phyloP scores from a whole-genome alignment of 2,113 vertebrate genomes.

The Amblyornis subalaris region DNA sequence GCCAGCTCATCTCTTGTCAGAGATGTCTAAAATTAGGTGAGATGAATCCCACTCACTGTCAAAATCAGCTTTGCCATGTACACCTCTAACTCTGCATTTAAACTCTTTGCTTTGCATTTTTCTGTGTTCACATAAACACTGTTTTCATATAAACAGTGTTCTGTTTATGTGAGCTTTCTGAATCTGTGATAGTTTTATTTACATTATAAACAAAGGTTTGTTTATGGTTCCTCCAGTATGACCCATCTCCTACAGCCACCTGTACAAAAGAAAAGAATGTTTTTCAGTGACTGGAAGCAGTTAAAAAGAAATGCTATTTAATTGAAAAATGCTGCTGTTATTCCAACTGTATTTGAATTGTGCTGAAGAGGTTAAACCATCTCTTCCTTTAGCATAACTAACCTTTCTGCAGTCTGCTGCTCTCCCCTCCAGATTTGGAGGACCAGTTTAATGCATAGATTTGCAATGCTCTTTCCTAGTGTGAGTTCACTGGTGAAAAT shows the following conservation, averaged over 20 bases:
- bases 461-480: not conserved
- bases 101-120: not conserved
- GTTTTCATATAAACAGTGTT: not conserved
- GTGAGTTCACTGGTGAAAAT: not conserved
- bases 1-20: not conserved
- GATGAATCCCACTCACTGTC: not conserved
- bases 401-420: not conserved
- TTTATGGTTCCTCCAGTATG: not conserved
- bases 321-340: not conserved
- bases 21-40: conserved; percentile 22
- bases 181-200: not conserved
- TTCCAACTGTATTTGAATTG: not conserved
- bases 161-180: not conserved
- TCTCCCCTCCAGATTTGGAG: not conserved
- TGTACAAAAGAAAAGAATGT: not conserved
- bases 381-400: not conserved
- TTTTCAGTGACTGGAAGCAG: not conserved
- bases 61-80: conserved; percentile 3
- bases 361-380: not conserved
- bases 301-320: not conserved
- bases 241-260: not conserved
- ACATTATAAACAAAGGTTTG: not conserved
- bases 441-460: not conserved
- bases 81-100: not conserved
- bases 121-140: not conserved